Evolutionary conservation across 2,797 vertebrate genomes (phyloP).

Genomic region (Acropternis orthonyx): DNA sequence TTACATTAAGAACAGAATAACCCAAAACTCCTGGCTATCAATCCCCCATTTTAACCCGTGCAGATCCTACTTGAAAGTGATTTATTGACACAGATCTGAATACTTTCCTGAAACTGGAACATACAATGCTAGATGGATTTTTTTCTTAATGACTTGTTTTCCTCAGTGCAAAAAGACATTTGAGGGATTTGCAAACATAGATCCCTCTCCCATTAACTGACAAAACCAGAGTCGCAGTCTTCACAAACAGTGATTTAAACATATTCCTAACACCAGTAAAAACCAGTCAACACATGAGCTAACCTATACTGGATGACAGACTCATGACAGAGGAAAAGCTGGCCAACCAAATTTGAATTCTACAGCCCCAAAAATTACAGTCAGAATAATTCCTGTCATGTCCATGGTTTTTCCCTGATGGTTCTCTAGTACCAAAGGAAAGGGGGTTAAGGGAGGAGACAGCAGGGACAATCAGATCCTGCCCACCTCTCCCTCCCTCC

Average conservation of each 20-base stretch:
- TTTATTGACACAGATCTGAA: background rate
- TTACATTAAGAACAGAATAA: background rate
- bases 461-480: fast-evolving
- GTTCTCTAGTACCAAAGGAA: background rate
- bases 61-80: background rate
- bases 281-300: background rate
- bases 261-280: background rate
- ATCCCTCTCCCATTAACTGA: background rate
- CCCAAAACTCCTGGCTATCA: background rate
- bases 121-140: background rate
- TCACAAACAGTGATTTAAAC: background rate
- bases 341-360: background rate
- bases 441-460: background rate
- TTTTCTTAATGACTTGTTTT: background rate
- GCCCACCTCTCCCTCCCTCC: background rate
- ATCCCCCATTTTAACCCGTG: background rate
- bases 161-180: background rate
- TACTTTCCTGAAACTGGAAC: background rate
- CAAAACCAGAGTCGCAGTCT: background rate
- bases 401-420: background rate
- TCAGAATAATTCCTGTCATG: background rate
- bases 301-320: background rate
- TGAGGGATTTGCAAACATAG: background rate
- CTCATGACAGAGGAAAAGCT: background rate
- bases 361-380: background rate